phyloP scores from a whole-genome alignment of 1,140 invertebrate species.

The Andrena cerasifolii region DNA sequence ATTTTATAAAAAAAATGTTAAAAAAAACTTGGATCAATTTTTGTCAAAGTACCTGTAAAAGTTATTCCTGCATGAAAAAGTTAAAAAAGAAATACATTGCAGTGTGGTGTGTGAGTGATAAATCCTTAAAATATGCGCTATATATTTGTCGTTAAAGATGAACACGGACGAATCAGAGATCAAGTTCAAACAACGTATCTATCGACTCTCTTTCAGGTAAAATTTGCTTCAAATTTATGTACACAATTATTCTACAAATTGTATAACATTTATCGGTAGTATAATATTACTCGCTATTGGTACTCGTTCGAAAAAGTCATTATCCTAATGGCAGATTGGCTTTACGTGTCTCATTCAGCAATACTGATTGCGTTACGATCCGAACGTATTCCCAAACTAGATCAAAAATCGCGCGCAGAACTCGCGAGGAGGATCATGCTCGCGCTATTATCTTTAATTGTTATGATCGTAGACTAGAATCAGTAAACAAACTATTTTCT shows the following conservation, averaged over 20 bases:
- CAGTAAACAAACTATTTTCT: conserved; percentile 45
- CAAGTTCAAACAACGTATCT: conserved; percentile 40
- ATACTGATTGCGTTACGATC: neutral
- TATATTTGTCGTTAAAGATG: conserved; percentile 36
- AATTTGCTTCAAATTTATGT: conserved; percentile 47
- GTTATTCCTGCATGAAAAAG: neutral
- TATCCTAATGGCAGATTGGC: conserved; percentile 39
- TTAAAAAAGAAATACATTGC: neutral
- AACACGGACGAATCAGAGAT: conserved; percentile 50
- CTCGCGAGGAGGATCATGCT: neutral
- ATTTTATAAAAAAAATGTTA: too few species aligned
- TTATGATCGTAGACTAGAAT: conserved; percentile 68
- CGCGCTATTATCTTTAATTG: conserved; percentile 20
- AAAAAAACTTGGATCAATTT: too few species aligned
- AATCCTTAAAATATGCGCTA: conserved; percentile 32
- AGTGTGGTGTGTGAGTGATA: neutral
- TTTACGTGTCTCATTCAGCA: neutral
- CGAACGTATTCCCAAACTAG: conserved; percentile 16
- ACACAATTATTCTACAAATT: conserved; percentile 49
- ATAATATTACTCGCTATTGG: conserved; percentile 35
- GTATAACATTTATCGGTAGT: conserved; percentile 36
- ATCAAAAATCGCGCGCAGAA: neutral
- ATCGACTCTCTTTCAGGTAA: conserved; percentile 39
- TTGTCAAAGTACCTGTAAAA: too few species aligned
- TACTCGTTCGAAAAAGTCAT: conserved; percentile 19